Evolutionary conservation across 1,140 invertebrate genomes (phyloP), one percentile per base, ranked within the genome.

Genomic region (Lasaia peninsularis): DNA sequence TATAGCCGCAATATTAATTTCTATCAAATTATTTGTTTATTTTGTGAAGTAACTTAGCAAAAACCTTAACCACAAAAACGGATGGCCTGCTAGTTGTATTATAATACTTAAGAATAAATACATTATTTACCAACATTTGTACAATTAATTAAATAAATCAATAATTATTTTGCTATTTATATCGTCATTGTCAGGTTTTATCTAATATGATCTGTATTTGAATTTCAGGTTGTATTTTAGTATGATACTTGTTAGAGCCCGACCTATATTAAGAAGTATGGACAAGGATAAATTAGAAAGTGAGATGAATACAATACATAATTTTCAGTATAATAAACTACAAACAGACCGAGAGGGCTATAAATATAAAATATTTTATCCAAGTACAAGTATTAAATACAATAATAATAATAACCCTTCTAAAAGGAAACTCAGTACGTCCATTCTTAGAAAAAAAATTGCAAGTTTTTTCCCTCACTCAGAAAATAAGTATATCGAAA

Each of bases 201-300:
- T n/a, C 16, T 20, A 44, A 20, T 5, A 5, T 44, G 4, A 44
- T 20, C 20, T 31, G 20, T 44, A 51, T 48, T 53, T 76, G 64
- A 44, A 32, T 80, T 81, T 44, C 73, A 86, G 83, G 75, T 75
- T 86, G 75, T 78, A 80, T 82, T 74, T 79, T 80, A 75, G 75
- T 67, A 80, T 83, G 75, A 75, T 80, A 65, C 72, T 78, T 65
- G 59, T 74, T 60, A 62, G 72, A 31, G 66, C 75, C 69, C 71
- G 71, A 56, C 78, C 80, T 80, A 72, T 81, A 73, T 78, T 71
- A 73, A 83, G 80, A 83, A 83, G 76, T 78, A 73, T 44, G 40
- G 40, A 44, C 16, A 44, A 44, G 16, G 16, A 44, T 44, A 44
- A 20, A 44, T 2, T 16, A 44, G 14, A 44, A 18, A 44, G 16